Conservation (phyloP, 2,113 vertebrate genomes). For the Cisticola juncidis region DNA sequence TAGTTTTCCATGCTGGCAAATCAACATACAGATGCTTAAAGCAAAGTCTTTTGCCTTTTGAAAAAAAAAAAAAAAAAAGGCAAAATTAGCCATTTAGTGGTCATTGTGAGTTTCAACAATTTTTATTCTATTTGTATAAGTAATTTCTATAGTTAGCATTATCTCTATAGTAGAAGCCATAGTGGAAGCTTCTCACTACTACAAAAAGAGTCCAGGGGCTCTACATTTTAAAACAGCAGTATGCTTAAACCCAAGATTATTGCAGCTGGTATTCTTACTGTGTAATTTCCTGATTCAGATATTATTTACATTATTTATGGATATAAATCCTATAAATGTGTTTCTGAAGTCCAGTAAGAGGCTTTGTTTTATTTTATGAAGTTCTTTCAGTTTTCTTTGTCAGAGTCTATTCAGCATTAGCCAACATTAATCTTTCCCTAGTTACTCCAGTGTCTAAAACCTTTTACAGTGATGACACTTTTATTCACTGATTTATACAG, state of each 20-base stretch:
- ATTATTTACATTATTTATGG: background rate
- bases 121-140: background rate
- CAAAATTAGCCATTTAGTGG: background rate
- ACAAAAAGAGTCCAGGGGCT: background rate
- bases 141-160: background rate
- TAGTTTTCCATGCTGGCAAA: background rate
- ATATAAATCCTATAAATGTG: background rate
- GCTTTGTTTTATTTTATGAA: background rate
- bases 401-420: background rate
- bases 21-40: background rate
- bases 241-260: background rate
- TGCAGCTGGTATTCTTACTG: background rate
- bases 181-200: background rate
- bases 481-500: background rate
- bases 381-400: background rate
- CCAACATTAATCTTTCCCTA: background rate
- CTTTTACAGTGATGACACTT: background rate
- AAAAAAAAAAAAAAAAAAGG: background rate
- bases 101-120: background rate
- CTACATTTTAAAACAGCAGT: background rate
- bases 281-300: background rate
- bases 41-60: background rate
- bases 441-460: background rate
- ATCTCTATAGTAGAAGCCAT: background rate
- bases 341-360: background rate